These are phyloP conservation scores for Sebastes nivosus DNA, from an alignment of 2,797 vertebrate genomes.

Conservation along the genomic window DNA sequence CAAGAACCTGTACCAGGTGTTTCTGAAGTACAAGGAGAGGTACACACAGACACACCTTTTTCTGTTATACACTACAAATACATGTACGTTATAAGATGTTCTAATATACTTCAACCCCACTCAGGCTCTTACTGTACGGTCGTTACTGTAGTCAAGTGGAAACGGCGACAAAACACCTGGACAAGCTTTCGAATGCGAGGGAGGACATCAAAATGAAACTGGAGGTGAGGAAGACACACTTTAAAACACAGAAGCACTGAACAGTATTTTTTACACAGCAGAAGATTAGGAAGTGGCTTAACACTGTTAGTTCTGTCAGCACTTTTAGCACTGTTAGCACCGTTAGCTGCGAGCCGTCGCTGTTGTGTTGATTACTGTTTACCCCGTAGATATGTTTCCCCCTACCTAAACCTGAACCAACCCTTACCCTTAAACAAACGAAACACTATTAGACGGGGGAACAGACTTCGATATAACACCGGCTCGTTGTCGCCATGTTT, in stretches of 20 bases:
- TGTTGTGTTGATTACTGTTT: too few relatives aligned
- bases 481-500: too few relatives aligned
- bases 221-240: slow-evolving; percentile 79
- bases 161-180: slow-evolving; percentile 87
- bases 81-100: not conserved
- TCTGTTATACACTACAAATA: not conserved
- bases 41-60: slow-evolving; percentile 45
- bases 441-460: too few relatives aligned
- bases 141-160: slow-evolving; percentile 94
- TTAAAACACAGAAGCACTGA: not conserved
- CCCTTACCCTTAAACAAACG: too few relatives aligned
- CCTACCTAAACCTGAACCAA: too few relatives aligned
- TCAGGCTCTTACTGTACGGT: slow-evolving; percentile 89
- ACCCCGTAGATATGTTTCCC: too few relatives aligned
- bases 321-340: too few relatives aligned
- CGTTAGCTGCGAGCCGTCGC: too few relatives aligned
- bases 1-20: slow-evolving; percentile 86
- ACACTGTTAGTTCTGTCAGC: too few relatives aligned
- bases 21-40: slow-evolving; percentile 91
- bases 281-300: too few relatives aligned
- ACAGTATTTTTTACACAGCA: not conserved
- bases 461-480: too few relatives aligned
- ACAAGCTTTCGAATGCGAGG: slow-evolving; percentile 77
- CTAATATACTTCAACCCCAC: not conserved
- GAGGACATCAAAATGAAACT: slow-evolving; percentile 92